Percentiles rank a stretch among this genome's conserved stretches.
phyloP scores from a whole-genome alignment of 2,888 invertebrate species.

The Mesorhabditis spiculigera region DNA sequence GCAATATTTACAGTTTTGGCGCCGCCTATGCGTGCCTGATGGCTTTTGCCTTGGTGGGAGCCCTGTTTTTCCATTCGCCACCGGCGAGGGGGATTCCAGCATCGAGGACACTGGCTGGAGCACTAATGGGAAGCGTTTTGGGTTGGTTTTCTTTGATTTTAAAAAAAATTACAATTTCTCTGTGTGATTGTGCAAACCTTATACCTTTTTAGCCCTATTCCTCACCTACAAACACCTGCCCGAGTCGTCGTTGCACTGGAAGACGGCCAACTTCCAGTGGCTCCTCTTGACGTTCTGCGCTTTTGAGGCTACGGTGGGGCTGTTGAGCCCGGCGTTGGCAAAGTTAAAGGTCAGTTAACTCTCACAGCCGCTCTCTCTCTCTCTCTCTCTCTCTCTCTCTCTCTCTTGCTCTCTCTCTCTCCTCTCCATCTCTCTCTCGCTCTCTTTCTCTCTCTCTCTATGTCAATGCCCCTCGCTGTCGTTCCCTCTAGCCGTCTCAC shows the following conservation, averaged over 20 bases:
- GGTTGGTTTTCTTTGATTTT: neutral
- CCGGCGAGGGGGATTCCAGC: neutral
- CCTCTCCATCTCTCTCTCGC: too few species aligned
- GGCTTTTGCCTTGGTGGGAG: neutral
- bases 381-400: too few species aligned
- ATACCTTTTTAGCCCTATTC: neutral
- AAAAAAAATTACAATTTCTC: neutral
- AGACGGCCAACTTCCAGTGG: neutral
- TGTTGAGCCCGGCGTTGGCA: conserved; percentile 4
- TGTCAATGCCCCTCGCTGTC: too few species aligned
- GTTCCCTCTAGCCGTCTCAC: too few species aligned
- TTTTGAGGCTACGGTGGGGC: neutral
- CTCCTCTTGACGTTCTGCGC: neutral
- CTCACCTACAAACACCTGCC: neutral
- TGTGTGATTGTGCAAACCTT: too few species aligned
- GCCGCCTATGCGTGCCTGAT: conserved; percentile 1
- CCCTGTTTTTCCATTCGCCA: conserved; percentile 3
- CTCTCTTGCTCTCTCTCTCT: too few species aligned
- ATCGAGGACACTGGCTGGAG: neutral
- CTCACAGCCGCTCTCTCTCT: too few species aligned
- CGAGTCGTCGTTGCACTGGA: neutral
- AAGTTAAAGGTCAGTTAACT: neutral
- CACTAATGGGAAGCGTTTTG: neutral
- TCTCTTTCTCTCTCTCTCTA: too few species aligned
- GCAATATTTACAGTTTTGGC: neutral